Evolutionary conservation across 2,888 invertebrate species (phyloP), one percentile per base, ranked within the genome.

Genomic region (Gortyna flavago): DNA sequence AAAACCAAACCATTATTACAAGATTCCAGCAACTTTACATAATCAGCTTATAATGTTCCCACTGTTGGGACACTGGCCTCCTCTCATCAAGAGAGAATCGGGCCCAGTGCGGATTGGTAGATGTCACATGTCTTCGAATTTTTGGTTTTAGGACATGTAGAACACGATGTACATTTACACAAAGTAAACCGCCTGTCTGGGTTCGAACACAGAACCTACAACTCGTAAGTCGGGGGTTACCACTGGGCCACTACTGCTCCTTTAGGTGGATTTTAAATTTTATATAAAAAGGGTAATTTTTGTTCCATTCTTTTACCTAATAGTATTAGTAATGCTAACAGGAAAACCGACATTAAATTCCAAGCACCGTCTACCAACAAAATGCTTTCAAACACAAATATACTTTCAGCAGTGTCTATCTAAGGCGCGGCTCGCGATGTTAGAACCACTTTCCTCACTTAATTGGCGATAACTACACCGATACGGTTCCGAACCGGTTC

Each of bases 391-490:
- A 70, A 73, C 29, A 85, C 72, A 85, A 81, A 73, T 62, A 62
- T 77, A 81, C 62, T 79, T 70, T n/a, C 64, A 67, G 70, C n/a
- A 70, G 54, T 57, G 81, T 85, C 68, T 83, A 87, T 84, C 77
- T 69, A 81, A 77, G 72, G 78, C 75, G 73, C 82, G 74, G 67
- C 77, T 54, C 57, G 73, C 79, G 75, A 84, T 79, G 85, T 86
- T 80, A 79, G 75, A 83, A 84, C 81, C 83, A 86, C 81, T 85
- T 86, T 82, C 81, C 77, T 73, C 88, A 85, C 87, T 90, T 93
- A 92, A 92, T 93, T 92, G 90, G 86, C 88, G 93, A 93, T 92
- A 92, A 91, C 91, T 90, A 88, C 88, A 81, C 72, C 85, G 89
- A 89, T 89, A 88, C 87, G 73, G 72, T 84, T 25, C 32, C 80